These are phyloP conservation scores for Galeruca laticollis DNA, from an alignment of 2,888 invertebrate species.

Conservation along the genomic window DNA sequence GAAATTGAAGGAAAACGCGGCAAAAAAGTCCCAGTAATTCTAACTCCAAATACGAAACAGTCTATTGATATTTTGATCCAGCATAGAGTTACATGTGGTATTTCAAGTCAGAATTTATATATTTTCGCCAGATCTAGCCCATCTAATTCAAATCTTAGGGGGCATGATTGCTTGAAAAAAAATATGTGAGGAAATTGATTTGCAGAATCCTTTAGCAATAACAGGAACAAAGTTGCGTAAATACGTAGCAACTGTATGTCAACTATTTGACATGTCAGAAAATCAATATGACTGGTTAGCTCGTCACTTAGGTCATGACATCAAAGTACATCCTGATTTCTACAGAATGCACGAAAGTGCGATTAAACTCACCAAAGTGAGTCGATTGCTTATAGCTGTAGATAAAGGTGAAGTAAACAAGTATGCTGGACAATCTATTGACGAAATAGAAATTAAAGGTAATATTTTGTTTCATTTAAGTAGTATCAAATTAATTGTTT, in stretches of 20 bases:
- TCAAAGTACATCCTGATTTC: slow-evolving; percentile 46
- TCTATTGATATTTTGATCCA: slow-evolving; percentile 37
- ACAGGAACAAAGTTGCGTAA: slow-evolving; percentile 48
- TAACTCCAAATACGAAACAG: slow-evolving; percentile 39
- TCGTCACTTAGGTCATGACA: slow-evolving; percentile 47
- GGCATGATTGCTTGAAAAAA: slow-evolving; percentile 40
- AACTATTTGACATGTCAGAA: slow-evolving; percentile 44
- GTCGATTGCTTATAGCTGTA: slow-evolving; percentile 29
- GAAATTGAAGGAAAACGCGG: slow-evolving; percentile 44
- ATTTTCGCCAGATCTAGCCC: slow-evolving; percentile 40
- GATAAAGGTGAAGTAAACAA: slow-evolving; percentile 27
- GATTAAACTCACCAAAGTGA: slow-evolving; percentile 47
- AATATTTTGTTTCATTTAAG: slow-evolving; percentile 4
- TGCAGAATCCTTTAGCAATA: slow-evolving; percentile 35
- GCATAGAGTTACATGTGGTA: slow-evolving; percentile 6
- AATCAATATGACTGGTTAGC: slow-evolving; percentile 49
- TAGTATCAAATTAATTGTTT: slow-evolving; percentile 4
- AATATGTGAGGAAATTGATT: slow-evolving; percentile 32
- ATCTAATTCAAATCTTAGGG: slow-evolving; percentile 27
- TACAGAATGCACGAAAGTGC: slow-evolving; percentile 48
- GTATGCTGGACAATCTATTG: slow-evolving; percentile 23
- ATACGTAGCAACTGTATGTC: slow-evolving; percentile 51
- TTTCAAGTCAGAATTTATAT: slow-evolving; percentile 38
- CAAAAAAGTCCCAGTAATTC: slow-evolving; percentile 43
- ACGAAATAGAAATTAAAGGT: slow-evolving; percentile 21